Percentiles rank a stretch among this genome's conserved stretches.
These are phyloP conservation scores for Drosophila sucinea DNA, from an alignment of 1,140 invertebrate genomes.

Conservation along the genomic window DNA sequence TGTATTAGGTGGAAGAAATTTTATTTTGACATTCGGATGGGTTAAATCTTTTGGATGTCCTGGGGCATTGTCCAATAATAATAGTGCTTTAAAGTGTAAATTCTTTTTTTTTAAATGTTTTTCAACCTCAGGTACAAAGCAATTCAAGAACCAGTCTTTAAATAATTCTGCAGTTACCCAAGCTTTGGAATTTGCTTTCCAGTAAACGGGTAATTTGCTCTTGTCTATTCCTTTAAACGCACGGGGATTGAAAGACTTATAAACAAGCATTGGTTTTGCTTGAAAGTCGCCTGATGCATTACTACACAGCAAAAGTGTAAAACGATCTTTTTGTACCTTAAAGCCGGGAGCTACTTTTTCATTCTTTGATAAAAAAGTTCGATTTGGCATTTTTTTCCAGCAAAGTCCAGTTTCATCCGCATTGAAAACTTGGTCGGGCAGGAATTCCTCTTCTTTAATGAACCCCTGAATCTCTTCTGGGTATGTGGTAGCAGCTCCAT, in stretches of 20 bases:
- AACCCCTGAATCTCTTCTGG: slow-evolving; percentile 30
- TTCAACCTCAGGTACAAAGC: slow-evolving; percentile 72
- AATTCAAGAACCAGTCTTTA: slow-evolving; percentile 64
- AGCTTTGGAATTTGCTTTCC: slow-evolving; percentile 79
- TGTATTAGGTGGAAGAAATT: slow-evolving; percentile 75
- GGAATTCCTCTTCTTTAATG: no score
- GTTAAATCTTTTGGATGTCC: slow-evolving; percentile 70
- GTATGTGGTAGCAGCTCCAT: slow-evolving; percentile 48
- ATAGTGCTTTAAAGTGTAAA: slow-evolving; percentile 82
- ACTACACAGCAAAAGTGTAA: slow-evolving; percentile 51
- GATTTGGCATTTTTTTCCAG: slow-evolving; percentile 84
- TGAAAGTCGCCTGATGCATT: slow-evolving; percentile 83
- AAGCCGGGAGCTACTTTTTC: slow-evolving; percentile 19
- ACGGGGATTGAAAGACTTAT: slow-evolving; percentile 80
- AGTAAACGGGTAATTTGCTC: slow-evolving; percentile 75
- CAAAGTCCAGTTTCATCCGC: slow-evolving; percentile 82
- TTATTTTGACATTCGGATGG: slow-evolving; percentile 78
- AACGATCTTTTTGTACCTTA: slow-evolving; percentile 83
- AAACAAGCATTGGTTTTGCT: slow-evolving; percentile 83
- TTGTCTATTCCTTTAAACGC: slow-evolving; percentile 81
- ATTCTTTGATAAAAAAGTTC: slow-evolving; percentile 41
- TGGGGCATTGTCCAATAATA: slow-evolving; percentile 84
- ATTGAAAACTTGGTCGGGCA: slow-evolving; percentile 78
- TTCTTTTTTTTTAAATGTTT: slow-evolving; percentile 57
- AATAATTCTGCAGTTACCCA: slow-evolving; percentile 79